These are phyloP conservation scores for Deilephila elpenor DNA, from an alignment of 2,888 invertebrate genomes.

Conservation along the genomic window DNA sequence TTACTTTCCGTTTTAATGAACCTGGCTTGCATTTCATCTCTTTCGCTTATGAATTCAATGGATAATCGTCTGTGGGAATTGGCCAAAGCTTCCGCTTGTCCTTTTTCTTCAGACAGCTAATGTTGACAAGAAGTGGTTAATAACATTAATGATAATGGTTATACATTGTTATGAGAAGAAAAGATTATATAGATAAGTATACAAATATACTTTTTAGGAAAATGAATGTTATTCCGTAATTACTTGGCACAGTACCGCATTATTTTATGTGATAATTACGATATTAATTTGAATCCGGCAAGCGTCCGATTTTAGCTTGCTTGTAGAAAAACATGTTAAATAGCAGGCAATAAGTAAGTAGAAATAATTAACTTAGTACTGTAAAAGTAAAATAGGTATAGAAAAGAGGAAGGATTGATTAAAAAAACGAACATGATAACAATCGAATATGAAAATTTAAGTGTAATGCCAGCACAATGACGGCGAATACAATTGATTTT, in stretches of 20 bases:
- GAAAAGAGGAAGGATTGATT: no score
- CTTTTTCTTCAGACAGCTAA: slow-evolving; percentile 81
- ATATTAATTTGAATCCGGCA: not conserved
- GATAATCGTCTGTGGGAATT: slow-evolving; percentile 73
- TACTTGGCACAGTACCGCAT: not conserved
- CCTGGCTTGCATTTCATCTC: slow-evolving; percentile 76
- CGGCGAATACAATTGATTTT: no score
- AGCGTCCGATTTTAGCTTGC: not conserved
- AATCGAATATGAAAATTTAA: no score
- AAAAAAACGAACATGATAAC: no score
- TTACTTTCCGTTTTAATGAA: slow-evolving; percentile 78
- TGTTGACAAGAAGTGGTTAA: slow-evolving; percentile 49
- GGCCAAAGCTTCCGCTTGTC: slow-evolving; percentile 68
- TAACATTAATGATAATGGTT: slow-evolving; percentile 24
- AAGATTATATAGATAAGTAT: not conserved
- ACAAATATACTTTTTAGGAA: not conserved
- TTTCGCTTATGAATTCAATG: slow-evolving; percentile 75
- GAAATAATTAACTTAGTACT: not conserved
- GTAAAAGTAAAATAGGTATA: not conserved
- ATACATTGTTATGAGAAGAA: not conserved
- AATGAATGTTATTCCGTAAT: no score
- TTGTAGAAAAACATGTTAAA: no score
- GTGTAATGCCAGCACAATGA: no score
- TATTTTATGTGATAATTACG: not conserved
- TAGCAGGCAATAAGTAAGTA: not conserved